A percentile compares a stretch with the other conserved stretches of the same genome.
phyloP scores from a whole-genome alignment of 2,113 vertebrate genomes.

The Mus pahari region DNA sequence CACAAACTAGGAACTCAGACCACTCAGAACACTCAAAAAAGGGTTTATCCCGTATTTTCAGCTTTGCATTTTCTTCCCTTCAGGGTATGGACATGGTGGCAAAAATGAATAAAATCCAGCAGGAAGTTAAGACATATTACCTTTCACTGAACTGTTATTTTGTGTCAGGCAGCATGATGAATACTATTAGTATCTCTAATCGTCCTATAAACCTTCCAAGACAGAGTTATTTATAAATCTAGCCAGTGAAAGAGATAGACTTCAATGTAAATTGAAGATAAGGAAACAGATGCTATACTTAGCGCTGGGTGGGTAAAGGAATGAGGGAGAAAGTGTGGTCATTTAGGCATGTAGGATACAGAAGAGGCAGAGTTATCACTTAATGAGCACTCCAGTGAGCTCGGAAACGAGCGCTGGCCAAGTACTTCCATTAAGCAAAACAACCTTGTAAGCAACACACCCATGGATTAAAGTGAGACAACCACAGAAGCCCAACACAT shows the following conservation, averaged over 20 bases:
- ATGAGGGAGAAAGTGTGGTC: neutral
- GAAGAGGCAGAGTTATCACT: neutral
- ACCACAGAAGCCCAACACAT: neutral
- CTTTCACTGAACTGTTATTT: neutral
- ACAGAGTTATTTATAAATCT: neutral
- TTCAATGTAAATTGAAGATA: neutral
- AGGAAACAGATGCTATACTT: neutral
- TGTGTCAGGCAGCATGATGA: neutral
- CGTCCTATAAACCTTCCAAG: neutral
- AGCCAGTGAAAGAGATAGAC: neutral
- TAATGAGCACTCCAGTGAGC: neutral
- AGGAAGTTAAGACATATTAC: neutral
- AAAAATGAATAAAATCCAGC: neutral
- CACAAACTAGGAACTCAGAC: neutral
- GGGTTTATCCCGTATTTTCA: neutral
- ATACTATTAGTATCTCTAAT: neutral
- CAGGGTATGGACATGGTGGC: neutral
- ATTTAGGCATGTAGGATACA: neutral
- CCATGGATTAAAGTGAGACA: constrained; percentile 51
- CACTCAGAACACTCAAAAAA: neutral
- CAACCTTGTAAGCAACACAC: constrained; percentile 47
- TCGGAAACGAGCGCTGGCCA: constrained; percentile 19
- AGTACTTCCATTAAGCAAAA: constrained; percentile 52
- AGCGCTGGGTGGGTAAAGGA: neutral
- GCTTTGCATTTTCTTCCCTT: neutral